Base-by-base conservation (phyloP, 1,140 invertebrate genomes). In the Zaprionus ghesquierei region DNA sequence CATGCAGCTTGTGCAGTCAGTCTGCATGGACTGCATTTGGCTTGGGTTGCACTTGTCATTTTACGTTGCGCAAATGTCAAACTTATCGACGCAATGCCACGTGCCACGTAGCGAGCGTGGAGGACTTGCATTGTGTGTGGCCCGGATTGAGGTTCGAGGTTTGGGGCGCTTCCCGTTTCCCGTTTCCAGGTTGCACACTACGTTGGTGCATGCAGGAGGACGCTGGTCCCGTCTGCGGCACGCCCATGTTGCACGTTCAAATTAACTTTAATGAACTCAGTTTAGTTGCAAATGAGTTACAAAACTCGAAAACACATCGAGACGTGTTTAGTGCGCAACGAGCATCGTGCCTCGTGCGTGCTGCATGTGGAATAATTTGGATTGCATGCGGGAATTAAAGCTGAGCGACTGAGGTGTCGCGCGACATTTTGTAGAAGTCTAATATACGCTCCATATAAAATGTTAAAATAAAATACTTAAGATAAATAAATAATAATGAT, bases 191-290 rank as follows among this genome's bases (percentile, higher is more conserved):
- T 46, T 20, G 41, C 64, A 31, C 62, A 69, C 63, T 69, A 72
- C 38, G 51, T 41, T 61, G 59, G 46, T 65, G 53, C 62, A 46
- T 46, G 38, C 15, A 6, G 20, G 13, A 15, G 54, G 15, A 8
- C 13, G 22, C 59, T 71, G 73, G n/a, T n/a, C n/a, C n/a, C n/a
- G n/a, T n/a, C n/a, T 74, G 79, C 89, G 76, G 82, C 82, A 87
- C 62, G 72, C 82, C 82, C 76, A 89, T 87, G 82, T 74, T 82
- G 82, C 82, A 87, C 84, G 82, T 87, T 87, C 84, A 82, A 87
- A 87, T 87, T 87, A 87, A 87, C 84, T 87, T 87, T 87, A 89
- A 87, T 87, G 82, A 87, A 87, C 82, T 86, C 82, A 87, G 82
- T 87, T 87, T 87, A 89, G 82, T 87, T 87, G 82, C 82, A 87